Percentiles rank a stretch among this genome's conserved stretches.
phyloP scores from a whole-genome alignment of 2,888 invertebrate species.

The Anodontia alba region DNA sequence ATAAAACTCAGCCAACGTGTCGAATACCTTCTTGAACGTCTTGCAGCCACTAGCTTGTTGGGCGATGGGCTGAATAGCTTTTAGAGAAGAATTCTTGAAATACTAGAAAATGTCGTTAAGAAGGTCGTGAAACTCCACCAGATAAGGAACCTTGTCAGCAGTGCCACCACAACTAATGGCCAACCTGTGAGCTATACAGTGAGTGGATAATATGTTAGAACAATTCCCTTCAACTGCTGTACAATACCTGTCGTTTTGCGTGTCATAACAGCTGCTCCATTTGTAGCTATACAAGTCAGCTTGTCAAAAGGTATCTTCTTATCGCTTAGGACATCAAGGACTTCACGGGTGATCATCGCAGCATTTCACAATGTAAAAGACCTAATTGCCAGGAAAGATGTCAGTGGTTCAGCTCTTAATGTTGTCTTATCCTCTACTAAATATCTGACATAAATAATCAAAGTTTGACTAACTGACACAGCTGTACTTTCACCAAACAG shows the following conservation, averaged over 20 bases:
- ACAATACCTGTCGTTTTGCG: slow-evolving; percentile 52
- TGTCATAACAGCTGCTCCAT: slow-evolving; percentile 56
- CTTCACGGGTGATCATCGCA: too few relatives aligned
- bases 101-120: slow-evolving; percentile 43
- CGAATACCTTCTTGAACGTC: slow-evolving; percentile 18
- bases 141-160: slow-evolving; percentile 51
- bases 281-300: slow-evolving; percentile 14
- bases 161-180: not conserved
- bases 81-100: slow-evolving; percentile 22
- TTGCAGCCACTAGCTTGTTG: not conserved
- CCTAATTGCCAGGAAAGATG: not conserved
- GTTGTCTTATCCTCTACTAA: not conserved
- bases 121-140: slow-evolving; percentile 54
- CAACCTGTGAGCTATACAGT: too few relatives aligned
- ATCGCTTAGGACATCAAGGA: too few relatives aligned
- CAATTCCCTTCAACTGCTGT: slow-evolving; percentile 25
- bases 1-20: slow-evolving; percentile 47
- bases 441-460: slow-evolving; percentile 33
- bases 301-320: too few relatives aligned
- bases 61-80: not conserved
- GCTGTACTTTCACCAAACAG: too few relatives aligned
- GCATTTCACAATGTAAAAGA: not conserved
- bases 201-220: too few relatives aligned
- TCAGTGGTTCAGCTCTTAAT: not conserved
- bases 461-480: slow-evolving; percentile 38